Conservation (phyloP, 2,888 invertebrate genomes). For the Drosophila cognata region DNA sequence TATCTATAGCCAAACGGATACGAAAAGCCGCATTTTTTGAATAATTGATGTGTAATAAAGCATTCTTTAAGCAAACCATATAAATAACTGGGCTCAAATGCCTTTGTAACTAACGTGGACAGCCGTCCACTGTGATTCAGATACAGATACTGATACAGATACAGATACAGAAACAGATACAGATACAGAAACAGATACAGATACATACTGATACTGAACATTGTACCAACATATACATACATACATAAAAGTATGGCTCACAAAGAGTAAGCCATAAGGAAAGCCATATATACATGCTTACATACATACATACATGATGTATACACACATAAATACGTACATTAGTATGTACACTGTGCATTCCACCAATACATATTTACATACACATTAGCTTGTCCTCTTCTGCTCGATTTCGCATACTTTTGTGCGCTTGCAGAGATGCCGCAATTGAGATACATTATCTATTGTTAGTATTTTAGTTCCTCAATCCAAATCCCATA, state of each 20-base stretch:
- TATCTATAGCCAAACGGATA: slow-evolving; percentile 16
- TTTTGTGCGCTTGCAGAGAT: slow-evolving; percentile 40
- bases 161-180: slow-evolving; percentile 28
- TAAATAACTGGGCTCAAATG: slow-evolving; percentile 14
- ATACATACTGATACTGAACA: slow-evolving; percentile 14
- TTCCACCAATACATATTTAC: slow-evolving; percentile 30
- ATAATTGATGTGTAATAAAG: slow-evolving; percentile 24
- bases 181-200: slow-evolving; percentile 3
- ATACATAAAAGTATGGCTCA: background rate
- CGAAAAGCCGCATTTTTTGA: slow-evolving; percentile 12
- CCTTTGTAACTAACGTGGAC: slow-evolving; percentile 60
- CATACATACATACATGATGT: slow-evolving; percentile 21
- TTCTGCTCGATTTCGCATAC: slow-evolving; percentile 56
- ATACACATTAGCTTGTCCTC: slow-evolving; percentile 41
- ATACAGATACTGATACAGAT: slow-evolving; percentile 25
- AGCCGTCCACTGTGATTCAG: slow-evolving; percentile 64
- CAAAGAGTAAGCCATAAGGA: background rate
- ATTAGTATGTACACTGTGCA: slow-evolving; percentile 24
- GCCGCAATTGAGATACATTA: slow-evolving; percentile 15
- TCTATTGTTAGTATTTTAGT: slow-evolving; percentile 12
- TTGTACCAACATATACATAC: slow-evolving; percentile 5
- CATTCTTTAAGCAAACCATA: slow-evolving; percentile 24
- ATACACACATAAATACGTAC: slow-evolving; percentile 19
- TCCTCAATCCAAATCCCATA: slow-evolving; percentile 4
- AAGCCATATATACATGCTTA: background rate